Conservation (phyloP, 2,888 invertebrate species). For the Chromoteleia sp. region DNA sequence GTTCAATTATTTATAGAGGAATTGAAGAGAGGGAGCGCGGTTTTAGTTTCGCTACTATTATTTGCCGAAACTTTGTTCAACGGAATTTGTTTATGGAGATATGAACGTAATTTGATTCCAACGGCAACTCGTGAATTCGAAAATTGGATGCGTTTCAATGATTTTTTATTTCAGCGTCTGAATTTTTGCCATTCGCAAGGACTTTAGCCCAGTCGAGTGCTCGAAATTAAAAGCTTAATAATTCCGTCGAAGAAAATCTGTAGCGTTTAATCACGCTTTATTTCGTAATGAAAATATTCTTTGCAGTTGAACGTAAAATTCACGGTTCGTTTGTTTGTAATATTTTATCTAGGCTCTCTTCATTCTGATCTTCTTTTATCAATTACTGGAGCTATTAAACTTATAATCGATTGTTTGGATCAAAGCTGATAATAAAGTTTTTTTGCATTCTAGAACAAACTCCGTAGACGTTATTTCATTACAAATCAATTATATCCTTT, state of each 20-base stretch:
- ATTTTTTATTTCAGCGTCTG: slow-evolving; percentile 6
- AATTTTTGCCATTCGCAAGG: background rate
- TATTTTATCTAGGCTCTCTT: background rate
- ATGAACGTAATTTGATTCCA: slow-evolving; percentile 18
- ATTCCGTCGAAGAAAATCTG: background rate
- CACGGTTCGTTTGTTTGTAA: slow-evolving; percentile 17
- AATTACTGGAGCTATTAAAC: slow-evolving; percentile 15
- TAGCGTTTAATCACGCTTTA: background rate
- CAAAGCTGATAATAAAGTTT: slow-evolving; percentile 1
- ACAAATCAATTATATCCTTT: background rate
- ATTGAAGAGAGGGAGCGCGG: slow-evolving; percentile 25
- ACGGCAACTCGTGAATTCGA: background rate
- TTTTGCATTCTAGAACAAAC: background rate
- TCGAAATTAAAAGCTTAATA: background rate
- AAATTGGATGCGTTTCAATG: background rate
- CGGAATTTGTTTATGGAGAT: slow-evolving; percentile 41
- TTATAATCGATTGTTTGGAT: slow-evolving; percentile 13
- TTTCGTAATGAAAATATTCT: slow-evolving; percentile 5
- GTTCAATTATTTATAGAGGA: slow-evolving; percentile 44
- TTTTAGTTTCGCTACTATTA: slow-evolving; percentile 35
- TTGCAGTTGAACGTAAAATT: slow-evolving; percentile 8
- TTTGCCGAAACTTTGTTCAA: slow-evolving; percentile 41
- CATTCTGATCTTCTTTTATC: slow-evolving; percentile 9
- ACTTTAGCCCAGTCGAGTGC: too few relatives aligned
- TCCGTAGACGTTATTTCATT: background rate